Conservation (phyloP, 1,140 invertebrate genomes). For the Drosophila trapezifrons region DNA sequence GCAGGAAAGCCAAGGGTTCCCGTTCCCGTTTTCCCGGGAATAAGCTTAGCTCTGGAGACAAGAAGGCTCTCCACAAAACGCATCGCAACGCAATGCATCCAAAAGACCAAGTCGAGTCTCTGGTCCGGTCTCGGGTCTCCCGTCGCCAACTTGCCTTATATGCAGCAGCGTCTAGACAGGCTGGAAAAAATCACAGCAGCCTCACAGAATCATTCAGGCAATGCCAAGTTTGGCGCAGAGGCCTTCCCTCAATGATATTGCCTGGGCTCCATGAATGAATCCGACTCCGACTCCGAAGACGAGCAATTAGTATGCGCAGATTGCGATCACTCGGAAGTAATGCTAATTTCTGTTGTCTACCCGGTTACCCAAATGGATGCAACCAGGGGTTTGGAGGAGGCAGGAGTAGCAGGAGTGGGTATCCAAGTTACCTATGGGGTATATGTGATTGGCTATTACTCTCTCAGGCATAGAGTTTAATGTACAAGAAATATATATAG, state of each 20-base stretch:
- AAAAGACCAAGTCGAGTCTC: background rate
- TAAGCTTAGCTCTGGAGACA: slow-evolving; percentile 24
- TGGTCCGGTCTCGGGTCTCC: slow-evolving; percentile 17
- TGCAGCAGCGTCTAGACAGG: slow-evolving; percentile 67
- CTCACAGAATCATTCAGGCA: slow-evolving; percentile 72
- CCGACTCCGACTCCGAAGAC: slow-evolving; percentile 1
- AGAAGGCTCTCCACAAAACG: slow-evolving; percentile 26
- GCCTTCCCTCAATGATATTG: slow-evolving; percentile 69
- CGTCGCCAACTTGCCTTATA: slow-evolving; percentile 72
- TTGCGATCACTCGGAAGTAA: slow-evolving; percentile 84
- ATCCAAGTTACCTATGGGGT: background rate
- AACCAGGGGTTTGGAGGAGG: background rate
- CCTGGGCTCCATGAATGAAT: slow-evolving; percentile 74
- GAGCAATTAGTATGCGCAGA: slow-evolving; percentile 83
- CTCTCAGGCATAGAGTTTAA: background rate
- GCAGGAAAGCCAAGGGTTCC: slow-evolving; percentile 64
- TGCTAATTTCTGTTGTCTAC: slow-evolving; percentile 73
- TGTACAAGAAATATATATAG: too few species aligned
- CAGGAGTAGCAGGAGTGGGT: background rate
- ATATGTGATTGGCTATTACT: slow-evolving; percentile 2
- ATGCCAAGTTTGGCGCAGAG: slow-evolving; percentile 69
- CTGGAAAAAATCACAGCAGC: slow-evolving; percentile 74
- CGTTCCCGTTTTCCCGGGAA: slow-evolving; percentile 49
- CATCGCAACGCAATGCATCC: slow-evolving; percentile 14
- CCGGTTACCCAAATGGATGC: slow-evolving; percentile 41